Percentiles rank a stretch among this genome's conserved stretches.
phyloP scores from a whole-genome alignment of 2,113 vertebrate species.

The Myiozetetes cayanensis region DNA sequence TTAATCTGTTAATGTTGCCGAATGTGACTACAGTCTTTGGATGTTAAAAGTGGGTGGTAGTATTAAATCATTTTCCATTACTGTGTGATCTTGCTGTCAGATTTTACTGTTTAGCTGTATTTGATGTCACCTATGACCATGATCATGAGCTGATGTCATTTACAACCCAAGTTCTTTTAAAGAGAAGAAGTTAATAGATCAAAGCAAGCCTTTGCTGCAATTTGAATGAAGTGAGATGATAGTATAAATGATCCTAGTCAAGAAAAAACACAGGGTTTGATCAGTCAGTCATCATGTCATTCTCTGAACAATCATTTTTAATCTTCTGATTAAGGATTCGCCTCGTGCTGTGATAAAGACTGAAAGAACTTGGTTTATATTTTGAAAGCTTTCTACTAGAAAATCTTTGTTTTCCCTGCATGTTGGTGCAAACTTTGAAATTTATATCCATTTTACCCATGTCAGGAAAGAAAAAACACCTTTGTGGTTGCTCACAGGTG shows the following conservation, averaged over 20 bases:
- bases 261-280: neutral
- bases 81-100: conserved; percentile 19
- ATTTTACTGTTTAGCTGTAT: conserved; percentile 9
- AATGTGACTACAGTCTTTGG: neutral
- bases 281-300: neutral
- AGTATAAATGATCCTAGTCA: neutral
- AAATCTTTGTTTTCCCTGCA: neutral
- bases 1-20: conserved; percentile 56
- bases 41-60: conserved; percentile 47
- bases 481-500: neutral
- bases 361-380: neutral
- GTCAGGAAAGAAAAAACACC: neutral
- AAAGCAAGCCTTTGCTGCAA: neutral
- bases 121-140: neutral
- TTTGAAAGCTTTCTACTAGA: neutral
- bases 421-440: neutral
- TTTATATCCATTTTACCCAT: neutral
- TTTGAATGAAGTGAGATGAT: neutral
- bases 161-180: neutral
- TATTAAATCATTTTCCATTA: conserved; percentile 23
- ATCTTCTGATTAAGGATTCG: neutral
- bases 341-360: neutral
- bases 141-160: neutral
- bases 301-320: neutral
- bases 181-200: conserved; percentile 5